Percentiles rank a stretch among this genome's conserved stretches.
These are phyloP conservation scores for Frankliniella fusca DNA, from an alignment of 2,888 invertebrate genomes.

Conservation along the genomic window DNA sequence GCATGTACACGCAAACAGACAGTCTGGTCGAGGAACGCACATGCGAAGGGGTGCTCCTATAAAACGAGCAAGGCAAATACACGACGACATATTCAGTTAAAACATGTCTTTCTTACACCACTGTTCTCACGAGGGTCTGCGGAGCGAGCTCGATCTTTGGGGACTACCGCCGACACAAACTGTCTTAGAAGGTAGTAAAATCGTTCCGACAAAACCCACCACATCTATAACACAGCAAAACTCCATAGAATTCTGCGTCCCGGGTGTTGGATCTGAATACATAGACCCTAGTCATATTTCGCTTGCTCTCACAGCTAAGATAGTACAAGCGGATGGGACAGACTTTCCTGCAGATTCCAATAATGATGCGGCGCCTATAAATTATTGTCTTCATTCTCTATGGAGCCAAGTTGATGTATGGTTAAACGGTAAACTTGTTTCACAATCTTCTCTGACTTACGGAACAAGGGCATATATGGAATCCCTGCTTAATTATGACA, in stretches of 20 bases:
- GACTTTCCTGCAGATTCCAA: neutral
- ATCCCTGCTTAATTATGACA: constrained; percentile 38
- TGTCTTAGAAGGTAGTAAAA: constrained; percentile 38
- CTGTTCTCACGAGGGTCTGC: constrained; percentile 38
- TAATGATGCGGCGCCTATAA: constrained; percentile 37
- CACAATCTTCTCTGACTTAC: constrained; percentile 40
- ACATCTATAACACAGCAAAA: constrained; percentile 39
- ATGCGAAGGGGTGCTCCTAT: neutral
- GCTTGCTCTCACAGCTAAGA: neutral
- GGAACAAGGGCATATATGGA: constrained; percentile 41
- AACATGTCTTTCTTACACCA: constrained; percentile 35
- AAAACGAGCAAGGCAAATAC: constrained; percentile 34
- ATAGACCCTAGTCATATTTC: neutral
- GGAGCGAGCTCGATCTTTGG: constrained; percentile 40
- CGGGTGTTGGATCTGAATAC: constrained; percentile 39
- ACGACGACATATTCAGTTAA: too few species aligned
- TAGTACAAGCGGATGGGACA: neutral
- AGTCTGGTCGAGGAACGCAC: too few species aligned
- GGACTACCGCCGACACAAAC: constrained; percentile 40
- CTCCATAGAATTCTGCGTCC: constrained; percentile 40
- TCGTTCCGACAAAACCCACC: constrained; percentile 40
- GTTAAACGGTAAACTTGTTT: constrained; percentile 41
- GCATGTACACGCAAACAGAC: too few species aligned
- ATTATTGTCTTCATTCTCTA: constrained; percentile 39
- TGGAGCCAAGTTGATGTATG: constrained; percentile 41